Evolutionary conservation across 2,888 invertebrate species (phyloP).

Genomic region (Pseudanteris insignis): DNA sequence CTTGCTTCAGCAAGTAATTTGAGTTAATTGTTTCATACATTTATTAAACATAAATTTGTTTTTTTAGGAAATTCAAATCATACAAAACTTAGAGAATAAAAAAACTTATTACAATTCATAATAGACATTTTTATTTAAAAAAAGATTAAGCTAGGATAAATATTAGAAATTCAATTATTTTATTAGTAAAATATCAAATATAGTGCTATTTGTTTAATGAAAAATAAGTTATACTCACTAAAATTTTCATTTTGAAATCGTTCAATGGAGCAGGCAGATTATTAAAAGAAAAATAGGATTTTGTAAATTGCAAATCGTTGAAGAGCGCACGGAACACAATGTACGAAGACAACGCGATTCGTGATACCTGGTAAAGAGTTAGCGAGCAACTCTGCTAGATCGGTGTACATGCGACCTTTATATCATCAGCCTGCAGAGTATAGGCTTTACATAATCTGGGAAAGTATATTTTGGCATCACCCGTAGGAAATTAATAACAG

Average conservation of each 20-base stretch:
- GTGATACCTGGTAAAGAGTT: slow-evolving; percentile 61
- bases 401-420: slow-evolving; percentile 64
- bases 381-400: slow-evolving; percentile 63
- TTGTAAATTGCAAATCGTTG: neutral
- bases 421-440: slow-evolving; percentile 58
- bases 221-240: slow-evolving; percentile 18
- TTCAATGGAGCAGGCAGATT: too few relatives aligned
- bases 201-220: too few relatives aligned
- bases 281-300: neutral
- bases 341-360: slow-evolving; percentile 14
- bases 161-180: too few relatives aligned
- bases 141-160: too few relatives aligned
- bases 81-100: too few relatives aligned
- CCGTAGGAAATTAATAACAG: slow-evolving; percentile 16
- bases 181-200: neutral
- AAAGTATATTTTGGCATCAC: slow-evolving; percentile 62
- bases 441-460: slow-evolving; percentile 64
- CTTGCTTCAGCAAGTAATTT: too few relatives aligned
- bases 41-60: too few relatives aligned
- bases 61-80: too few relatives aligned
- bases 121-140: too few relatives aligned
- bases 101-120: too few relatives aligned
- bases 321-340: slow-evolving; percentile 5
- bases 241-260: slow-evolving; percentile 23
- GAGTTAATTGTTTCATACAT: too few relatives aligned